Evolutionary conservation across 2,113 vertebrate species (phyloP), one percentile per base, ranked within the genome.

Genomic region (Anser brachyrhynchus): DNA sequence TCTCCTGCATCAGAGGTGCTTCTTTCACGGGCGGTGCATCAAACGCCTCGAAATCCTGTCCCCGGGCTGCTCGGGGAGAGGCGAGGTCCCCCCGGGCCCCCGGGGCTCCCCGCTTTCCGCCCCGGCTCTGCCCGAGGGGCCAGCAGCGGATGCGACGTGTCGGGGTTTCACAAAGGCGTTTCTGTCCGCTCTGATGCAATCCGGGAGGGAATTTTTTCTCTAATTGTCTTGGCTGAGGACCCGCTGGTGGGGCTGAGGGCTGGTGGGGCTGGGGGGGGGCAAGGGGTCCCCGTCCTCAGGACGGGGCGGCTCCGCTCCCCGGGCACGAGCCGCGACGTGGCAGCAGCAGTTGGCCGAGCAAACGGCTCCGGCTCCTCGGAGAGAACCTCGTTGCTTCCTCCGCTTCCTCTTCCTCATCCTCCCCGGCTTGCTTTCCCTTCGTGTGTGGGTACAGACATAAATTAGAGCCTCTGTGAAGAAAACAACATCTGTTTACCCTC

Each of bases 401-500:
- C 41, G 80, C 90, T 87, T 90, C 88, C 81, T 70, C 67, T 49
- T 57, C 49, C 52, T 65, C 16, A 1, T 46, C 74, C 75, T 88
- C 66, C 28, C 71, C 55, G 23, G 44, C 29, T 65, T 3, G 13
- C 64, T 79, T 87, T 73, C 64, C 72, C 64, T n/a, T 37, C 1
- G 1, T 29, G 29, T 33, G 59, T 54, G 78, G 84, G 35, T 59
- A 33, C 39, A 8, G 78, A 62, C 1, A 0, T 92, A 89, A 94
- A 96, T 90, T 44, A 70, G 74, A 90, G 64, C 62, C 84, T 84
- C 67, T 2, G 7, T 3, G 75, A 96, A 81, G 93, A 94, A 96
- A 97, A 97, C 96, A 97, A 89, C 95, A 93, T 93, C 94, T 96
- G 93, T n/a, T 93, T 73, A 5, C 46, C 37, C 66, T 94, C 66